Base-by-base conservation (phyloP, 2,888 invertebrate species). In the Agonopterix heracliana region DNA sequence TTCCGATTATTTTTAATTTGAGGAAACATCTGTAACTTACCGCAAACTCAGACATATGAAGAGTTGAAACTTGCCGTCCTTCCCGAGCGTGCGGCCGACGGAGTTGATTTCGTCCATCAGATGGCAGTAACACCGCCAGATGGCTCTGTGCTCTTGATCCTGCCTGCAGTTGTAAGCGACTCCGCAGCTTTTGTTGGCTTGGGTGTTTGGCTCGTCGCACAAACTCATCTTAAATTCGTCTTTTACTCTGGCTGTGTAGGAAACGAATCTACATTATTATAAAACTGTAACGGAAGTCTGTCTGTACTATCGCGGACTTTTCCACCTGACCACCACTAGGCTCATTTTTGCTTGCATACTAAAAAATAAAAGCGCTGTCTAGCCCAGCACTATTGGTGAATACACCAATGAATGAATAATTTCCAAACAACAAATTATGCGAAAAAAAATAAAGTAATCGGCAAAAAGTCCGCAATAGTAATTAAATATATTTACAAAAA, bases 11-110 rank as follows among this genome's bases (percentile, higher is more conserved):
- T 17, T 17, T 17, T 17, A 2, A 17, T 17, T 17, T 17, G 7
- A n/a, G n/a, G n/a, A 26, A 26, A 26, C n/a, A n/a, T n/a, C n/a
- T 26, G 26, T 26, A 1, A 34, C 49, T 46, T 50, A 98, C 98
- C 98, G 93, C 62, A 96, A 92, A 68, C 97, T 95, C 35, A 99
- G 91, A 76, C 98, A 98, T 61, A 98, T 94, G 72, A 99, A 98
- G 40, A 98, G 91, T 80, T 99, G 98, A 78, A 99, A 98, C 82
- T 98, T 98, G 46, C 98, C 98, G 85, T 99, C 99, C 79, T 99
- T 99, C 48, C 99, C 99, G 14, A 97, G 90, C n/a, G 94, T 89
- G 11, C 85, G 78, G 48, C 96, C 96, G 1, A 94, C 94, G 45
- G 92, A 92, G 74, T 93, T 94, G 54, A 99, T 96, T 79, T 96